These are phyloP conservation scores for Morus bassanus DNA, from an alignment of 2,797 vertebrate species.

Conservation along the genomic window DNA sequence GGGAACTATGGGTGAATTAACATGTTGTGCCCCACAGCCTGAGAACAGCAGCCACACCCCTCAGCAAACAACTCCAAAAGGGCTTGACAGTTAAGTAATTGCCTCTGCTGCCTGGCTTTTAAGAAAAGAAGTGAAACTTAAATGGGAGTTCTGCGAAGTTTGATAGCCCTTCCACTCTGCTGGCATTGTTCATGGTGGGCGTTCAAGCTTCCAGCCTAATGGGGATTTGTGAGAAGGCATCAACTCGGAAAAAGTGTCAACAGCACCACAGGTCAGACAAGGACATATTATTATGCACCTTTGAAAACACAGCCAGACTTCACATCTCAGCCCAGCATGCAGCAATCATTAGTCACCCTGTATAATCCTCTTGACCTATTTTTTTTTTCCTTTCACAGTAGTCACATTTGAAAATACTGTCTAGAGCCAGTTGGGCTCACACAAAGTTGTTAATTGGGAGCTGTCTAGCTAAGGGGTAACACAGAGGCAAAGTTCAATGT, in stretches of 20 bases:
- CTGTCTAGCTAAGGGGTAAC: not conserved
- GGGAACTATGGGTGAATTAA: not conserved
- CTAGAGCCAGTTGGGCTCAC: not conserved
- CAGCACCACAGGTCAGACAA: conserved; percentile 46
- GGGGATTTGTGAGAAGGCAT: conserved; percentile 38
- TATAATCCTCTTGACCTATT: conserved; percentile 52
- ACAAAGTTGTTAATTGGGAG: conserved; percentile 26
- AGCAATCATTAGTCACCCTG: conserved; percentile 53
- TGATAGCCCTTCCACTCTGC: not conserved
- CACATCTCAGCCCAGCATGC: conserved; percentile 33
- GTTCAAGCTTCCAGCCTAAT: conserved; percentile 37
- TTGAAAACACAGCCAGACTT: conserved; percentile 46
- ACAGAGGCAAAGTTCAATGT: not conserved
- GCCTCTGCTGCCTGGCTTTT: conserved; percentile 7
- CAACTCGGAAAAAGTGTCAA: conserved; percentile 47
- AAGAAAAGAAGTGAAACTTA: not conserved
- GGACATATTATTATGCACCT: conserved; percentile 61
- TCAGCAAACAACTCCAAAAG: not conserved
- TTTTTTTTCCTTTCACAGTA: conserved; percentile 32
- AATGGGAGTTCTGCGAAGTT: not conserved
- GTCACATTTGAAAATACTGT: conserved; percentile 34
- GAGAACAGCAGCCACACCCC: not conserved
- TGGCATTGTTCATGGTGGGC: not conserved
- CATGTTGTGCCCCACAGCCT: not conserved
- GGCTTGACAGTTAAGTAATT: not conserved